Evolutionary conservation across 2,797 vertebrate genomes (phyloP), one percentile per base, ranked within the genome.

Genomic region (Cyprinodon diabolis): DNA sequence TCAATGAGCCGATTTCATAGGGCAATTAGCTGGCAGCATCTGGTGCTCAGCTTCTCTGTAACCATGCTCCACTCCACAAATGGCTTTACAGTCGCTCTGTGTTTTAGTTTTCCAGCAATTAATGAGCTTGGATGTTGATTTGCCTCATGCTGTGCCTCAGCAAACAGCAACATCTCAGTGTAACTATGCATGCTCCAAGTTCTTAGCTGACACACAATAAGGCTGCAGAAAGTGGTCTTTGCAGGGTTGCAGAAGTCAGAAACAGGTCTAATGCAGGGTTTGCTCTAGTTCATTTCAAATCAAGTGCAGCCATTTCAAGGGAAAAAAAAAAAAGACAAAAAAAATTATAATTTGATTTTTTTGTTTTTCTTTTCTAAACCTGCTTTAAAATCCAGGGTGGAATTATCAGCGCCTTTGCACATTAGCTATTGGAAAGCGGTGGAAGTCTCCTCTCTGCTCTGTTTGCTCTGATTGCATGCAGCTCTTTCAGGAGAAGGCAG

Each of bases 21-120:
- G 70, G 76, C 72, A 84, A 81, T 90, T 90, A 84, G 79, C 76
- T 49, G 69, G 57, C 82, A 84, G 78, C 82, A 90, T 90, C 84
- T 91, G 90, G 82, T 84, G 69, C 72, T 77, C 71, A 76, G 77
- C 80, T 76, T 74, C 77, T 82, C 74, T 80, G 80, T 66, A 77
- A 72, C 78, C 68, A 58, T 9, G 78, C 67, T 86, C 48, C 52
- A 23, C 66, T 86, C 82, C 56, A 66, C 78, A 90, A 86, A 91
- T 79, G 54, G 69, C 55, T 73, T 78, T 72, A 73, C 62, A 54
- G 70, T 85, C 52, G 49, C 68, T 81, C 71, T 72, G 67, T 69
- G 47, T 85, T 87, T 72, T 65, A 58, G 21, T 72, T 83, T 81
- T 68, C 72, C 62, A 79, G 54, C 23, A 23, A 48, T 80, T 87